These are phyloP conservation scores for Spinus olivaceus DNA, from an alignment of 2,797 vertebrate genomes.

Conservation along the genomic window DNA sequence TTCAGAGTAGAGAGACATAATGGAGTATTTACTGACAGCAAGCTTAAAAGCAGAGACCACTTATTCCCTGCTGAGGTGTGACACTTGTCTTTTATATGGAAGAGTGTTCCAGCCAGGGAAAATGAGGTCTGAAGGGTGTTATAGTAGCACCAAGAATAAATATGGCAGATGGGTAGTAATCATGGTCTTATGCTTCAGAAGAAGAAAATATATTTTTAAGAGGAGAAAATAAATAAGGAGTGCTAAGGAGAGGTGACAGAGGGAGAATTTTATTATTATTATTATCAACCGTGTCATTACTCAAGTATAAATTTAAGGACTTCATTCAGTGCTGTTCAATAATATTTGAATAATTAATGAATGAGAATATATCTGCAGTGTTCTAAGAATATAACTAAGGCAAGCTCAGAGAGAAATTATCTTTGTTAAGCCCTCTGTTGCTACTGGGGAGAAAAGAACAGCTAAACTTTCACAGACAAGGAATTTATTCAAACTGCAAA, in stretches of 20 bases:
- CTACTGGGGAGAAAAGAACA: not conserved
- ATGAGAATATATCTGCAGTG: not conserved
- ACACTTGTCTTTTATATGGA: not conserved
- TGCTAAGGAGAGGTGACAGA: not conserved
- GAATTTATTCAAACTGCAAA: not conserved
- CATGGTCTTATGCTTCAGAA: not conserved
- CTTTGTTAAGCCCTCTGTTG: not conserved
- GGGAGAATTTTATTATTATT: not conserved
- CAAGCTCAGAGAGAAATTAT: not conserved
- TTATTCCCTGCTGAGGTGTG: not conserved
- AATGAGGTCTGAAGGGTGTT: not conserved
- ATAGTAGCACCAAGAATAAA: not conserved
- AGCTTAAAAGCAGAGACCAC: not conserved
- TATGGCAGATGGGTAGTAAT: not conserved
- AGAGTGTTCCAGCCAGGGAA: not conserved
- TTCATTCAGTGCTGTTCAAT: not conserved
- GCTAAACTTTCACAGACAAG: not conserved
- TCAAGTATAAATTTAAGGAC: not conserved
- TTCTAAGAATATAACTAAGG: not conserved
- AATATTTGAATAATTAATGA: not conserved
- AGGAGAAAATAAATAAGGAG: not conserved
- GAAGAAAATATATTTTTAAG: not conserved
- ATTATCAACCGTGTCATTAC: not conserved
- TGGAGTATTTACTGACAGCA: not conserved
- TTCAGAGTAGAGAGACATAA: not conserved